Evolutionary conservation across 2,113 vertebrate genomes (phyloP), one percentile per base, ranked within the genome.

Genomic region (Trinectes maculatus): DNA sequence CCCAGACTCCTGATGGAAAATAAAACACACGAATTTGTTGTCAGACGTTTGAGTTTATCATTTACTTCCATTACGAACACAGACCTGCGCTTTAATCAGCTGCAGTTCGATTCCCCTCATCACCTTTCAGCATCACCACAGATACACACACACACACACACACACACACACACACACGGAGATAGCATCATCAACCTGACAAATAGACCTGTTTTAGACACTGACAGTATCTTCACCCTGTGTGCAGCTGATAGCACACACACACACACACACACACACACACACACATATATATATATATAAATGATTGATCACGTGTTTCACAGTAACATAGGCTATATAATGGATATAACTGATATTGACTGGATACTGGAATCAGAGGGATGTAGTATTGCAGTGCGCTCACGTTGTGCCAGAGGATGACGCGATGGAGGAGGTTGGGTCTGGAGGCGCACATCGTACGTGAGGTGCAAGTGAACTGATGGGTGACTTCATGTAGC

Each of bases 401-500:
- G 69, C 74, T 33, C 48, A 71, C 68, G 71, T 82, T 76, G 67
- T 78, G 74, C 81, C 71, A 76, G 52, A 71, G 71, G 73, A 87
- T 86, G 89, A 88, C 88, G 84, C 78, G 76, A 48, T 22, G 70
- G 79, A 74, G 51, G 8, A 52, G 87, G 83, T 4, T 74, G 74
- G 77, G 77, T 85, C 69, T 85, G 40, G 73, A 65, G 81, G 47
- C 64, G 71, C 83, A 61, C 83, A 82, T 61, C 56, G 80, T 90
- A 90, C 89, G 89, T 90, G 89, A 89, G 83, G 74, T 80, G 89
- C 87, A 88, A 90, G 85, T 86, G 85, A 91, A 91, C 89, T 71
- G 84, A 86, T 78, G 84, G 68, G 82, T 82, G 86, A 86, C 76
- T 84, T 87, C 74, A 83, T 78, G 80, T 79, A 68, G 44, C 83